Percentiles rank a stretch among this genome's conserved stretches.
Conservation (phyloP, 2,113 vertebrate genomes). For the Stigmatopora argus region DNA sequence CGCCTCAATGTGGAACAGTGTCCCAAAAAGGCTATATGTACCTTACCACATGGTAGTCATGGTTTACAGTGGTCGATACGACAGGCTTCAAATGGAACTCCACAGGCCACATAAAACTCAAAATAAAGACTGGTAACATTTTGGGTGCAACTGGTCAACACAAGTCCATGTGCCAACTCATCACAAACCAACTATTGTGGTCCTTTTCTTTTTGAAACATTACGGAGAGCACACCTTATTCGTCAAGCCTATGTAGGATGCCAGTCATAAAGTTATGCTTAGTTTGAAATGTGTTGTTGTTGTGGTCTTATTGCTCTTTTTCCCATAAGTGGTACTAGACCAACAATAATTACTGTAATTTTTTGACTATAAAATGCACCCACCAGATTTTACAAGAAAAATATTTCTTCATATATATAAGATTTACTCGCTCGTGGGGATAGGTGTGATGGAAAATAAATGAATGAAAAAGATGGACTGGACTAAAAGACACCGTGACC, state of each 20-base stretch:
- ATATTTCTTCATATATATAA: too few relatives aligned
- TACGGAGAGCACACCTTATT: not conserved
- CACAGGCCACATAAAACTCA: conserved; percentile 56
- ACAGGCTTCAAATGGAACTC: conserved; percentile 48
- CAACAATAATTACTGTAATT: too few relatives aligned
- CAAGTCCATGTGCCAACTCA: not conserved
- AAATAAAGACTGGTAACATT: conserved; percentile 51
- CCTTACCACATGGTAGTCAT: conserved; percentile 57
- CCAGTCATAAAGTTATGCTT: too few relatives aligned
- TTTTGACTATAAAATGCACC: too few relatives aligned
- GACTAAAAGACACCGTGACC: too few relatives aligned
- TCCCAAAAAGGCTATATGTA: conserved; percentile 12
- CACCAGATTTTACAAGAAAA: too few relatives aligned
- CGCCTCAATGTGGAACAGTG: not conserved
- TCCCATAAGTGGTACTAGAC: too few relatives aligned
- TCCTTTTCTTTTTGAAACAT: not conserved
- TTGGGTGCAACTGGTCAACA: not conserved
- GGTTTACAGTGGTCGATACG: conserved; percentile 36
- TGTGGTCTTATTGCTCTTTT: too few relatives aligned
- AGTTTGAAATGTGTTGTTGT: too few relatives aligned
- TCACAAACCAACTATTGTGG: not conserved
- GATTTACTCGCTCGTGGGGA: too few relatives aligned
- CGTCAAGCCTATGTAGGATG: not conserved
- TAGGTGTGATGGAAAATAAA: too few relatives aligned
- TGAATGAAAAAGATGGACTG: too few relatives aligned